Base-by-base conservation (phyloP, 2,888 invertebrate species). In the Sicus ferrugineus region DNA sequence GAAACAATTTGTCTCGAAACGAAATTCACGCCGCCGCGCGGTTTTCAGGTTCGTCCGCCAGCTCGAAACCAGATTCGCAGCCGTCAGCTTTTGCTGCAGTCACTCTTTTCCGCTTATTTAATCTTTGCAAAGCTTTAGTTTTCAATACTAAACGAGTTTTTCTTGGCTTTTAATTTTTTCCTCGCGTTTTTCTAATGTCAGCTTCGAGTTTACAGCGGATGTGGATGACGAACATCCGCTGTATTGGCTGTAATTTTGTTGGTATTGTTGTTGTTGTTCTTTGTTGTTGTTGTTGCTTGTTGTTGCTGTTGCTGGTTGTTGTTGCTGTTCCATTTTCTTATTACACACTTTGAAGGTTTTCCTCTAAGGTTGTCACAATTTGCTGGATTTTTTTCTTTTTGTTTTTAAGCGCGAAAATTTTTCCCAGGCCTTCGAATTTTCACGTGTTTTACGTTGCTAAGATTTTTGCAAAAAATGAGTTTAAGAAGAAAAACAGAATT, bases 171-270 rank as follows among this genome's bases (percentile, higher is more conserved):
- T n/a, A n/a, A n/a, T n/a, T n/a, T n/a, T n/a, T n/a, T n/a, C n/a
- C n/a, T n/a, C n/a, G n/a, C n/a, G n/a, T n/a, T n/a, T n/a, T n/a
- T n/a, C n/a, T n/a, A n/a, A n/a, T n/a, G n/a, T n/a, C n/a, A n/a
- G n/a, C 46, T 46, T 6, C 5, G 19, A 46, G n/a, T n/a, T 16
- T 56, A 26, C 61, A 42, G 23, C 61, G 61, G 61, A 61, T 61
- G 42, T 64, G 30, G 30, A 64, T 48, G 64, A 64, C 59, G 34
- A 70, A 70, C 50, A 67, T 69, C 23, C 61, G 58, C 59, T 34
- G 23, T 34, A 46, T 46, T 46, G 46, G 19, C 19, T 19, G 19
- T 46, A 46, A 46, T 19, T 46, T 5, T 6, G 46, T 11, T 46
- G 14, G 14, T 46, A n/a, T 46, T 46, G 14, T 46, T 46, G 3